Conservation (phyloP, 92 coral and sea anemone species). For the Galaxea fascicularis region DNA sequence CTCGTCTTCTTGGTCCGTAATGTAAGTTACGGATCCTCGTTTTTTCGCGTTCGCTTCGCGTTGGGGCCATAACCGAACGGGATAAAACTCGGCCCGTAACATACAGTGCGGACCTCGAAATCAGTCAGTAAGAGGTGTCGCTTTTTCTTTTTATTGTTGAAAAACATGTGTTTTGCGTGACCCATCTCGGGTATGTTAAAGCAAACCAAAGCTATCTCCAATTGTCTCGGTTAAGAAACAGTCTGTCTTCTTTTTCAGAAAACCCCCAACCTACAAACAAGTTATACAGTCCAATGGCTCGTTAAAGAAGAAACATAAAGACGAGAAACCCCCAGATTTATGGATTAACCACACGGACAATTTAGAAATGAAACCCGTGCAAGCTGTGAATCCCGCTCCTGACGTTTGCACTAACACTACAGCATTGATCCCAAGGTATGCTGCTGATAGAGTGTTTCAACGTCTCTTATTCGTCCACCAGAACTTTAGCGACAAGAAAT, state of each 20-base stretch:
- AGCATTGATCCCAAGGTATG: slow-evolving; percentile 60
- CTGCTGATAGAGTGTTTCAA: not conserved
- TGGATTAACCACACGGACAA: slow-evolving; percentile 89
- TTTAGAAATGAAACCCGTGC: slow-evolving; percentile 85
- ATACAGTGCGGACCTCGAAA: no score
- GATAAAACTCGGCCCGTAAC: no score
- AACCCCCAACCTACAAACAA: slow-evolving; percentile 83
- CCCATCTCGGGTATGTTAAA: no score
- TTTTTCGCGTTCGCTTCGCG: no score
- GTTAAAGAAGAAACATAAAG: slow-evolving; percentile 75
- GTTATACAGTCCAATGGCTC: slow-evolving; percentile 83
- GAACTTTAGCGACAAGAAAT: no score
- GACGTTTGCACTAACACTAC: slow-evolving; percentile 59
- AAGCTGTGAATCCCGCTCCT: slow-evolving; percentile 71
- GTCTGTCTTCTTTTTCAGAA: slow-evolving; percentile 25
- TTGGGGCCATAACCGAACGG: no score
- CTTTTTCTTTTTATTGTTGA: no score
- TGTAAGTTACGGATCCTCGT: no score
- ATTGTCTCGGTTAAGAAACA: not conserved
- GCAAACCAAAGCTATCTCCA: no score
- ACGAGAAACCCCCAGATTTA: slow-evolving; percentile 83
- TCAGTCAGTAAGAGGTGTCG: no score
- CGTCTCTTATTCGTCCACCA: not conserved
- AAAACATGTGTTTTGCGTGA: no score
- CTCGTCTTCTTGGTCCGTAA: no score